Conservation (phyloP, 2,113 vertebrate genomes). For the Hystrix brachyura region DNA sequence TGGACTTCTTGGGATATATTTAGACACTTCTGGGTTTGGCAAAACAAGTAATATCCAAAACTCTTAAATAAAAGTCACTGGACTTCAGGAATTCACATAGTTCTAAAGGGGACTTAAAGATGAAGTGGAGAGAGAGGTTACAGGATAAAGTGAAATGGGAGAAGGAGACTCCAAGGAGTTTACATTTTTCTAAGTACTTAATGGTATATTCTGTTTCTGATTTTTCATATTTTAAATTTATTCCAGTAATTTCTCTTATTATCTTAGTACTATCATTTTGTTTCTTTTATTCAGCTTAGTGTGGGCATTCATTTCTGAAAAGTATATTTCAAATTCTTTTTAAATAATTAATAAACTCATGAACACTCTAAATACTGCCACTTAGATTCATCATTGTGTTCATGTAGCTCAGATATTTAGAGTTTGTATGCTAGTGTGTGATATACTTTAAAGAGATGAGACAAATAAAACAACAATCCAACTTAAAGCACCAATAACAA, state of each 20-base stretch:
- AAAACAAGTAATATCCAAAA: neutral
- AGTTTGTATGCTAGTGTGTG: conserved; percentile 25
- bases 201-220: conserved; percentile 36
- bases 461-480: conserved; percentile 60
- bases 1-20: neutral
- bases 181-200: neutral
- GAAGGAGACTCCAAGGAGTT: neutral
- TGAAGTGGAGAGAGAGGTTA: neutral
- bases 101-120: neutral
- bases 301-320: conserved; percentile 62
- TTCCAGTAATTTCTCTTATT: conserved; percentile 70
- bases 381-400: conserved; percentile 20
- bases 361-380: neutral
- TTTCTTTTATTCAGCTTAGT: conserved; percentile 67
- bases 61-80: neutral
- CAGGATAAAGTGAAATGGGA: neutral
- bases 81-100: neutral
- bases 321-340: conserved; percentile 65
- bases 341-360: neutral
- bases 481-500: conserved; percentile 67
- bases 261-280: conserved; percentile 39
- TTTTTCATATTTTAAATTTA: conserved; percentile 55
- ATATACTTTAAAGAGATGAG: conserved; percentile 71
- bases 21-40: neutral
- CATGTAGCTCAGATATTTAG: conserved; percentile 40